These are phyloP conservation scores for Rhabdomys dilectus DNA, from an alignment of 2,113 vertebrate genomes.

Conservation along the genomic window DNA sequence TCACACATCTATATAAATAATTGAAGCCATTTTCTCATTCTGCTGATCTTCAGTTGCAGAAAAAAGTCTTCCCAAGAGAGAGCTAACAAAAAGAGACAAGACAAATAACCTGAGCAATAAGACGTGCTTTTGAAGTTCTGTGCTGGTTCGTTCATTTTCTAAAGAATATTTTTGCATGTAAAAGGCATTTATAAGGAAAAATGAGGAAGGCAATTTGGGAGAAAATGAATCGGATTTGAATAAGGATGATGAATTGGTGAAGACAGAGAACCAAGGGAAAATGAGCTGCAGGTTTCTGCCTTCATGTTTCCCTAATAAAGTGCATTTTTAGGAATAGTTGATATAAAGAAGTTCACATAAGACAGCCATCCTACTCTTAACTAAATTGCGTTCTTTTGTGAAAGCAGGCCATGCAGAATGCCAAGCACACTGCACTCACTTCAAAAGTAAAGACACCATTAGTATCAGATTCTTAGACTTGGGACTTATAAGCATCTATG, in stretches of 20 bases:
- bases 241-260: neutral
- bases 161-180: neutral
- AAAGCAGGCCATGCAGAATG: neutral
- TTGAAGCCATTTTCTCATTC: neutral
- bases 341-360: neutral
- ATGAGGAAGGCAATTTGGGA: neutral
- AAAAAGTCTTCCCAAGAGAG: neutral
- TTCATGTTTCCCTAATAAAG: neutral
- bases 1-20: neutral
- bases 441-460: neutral
- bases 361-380: conserved; percentile 9
- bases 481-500: neutral
- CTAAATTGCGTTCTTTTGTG: neutral
- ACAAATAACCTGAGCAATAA: neutral
- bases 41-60: neutral
- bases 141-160: neutral
- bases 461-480: neutral
- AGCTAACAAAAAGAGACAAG: neutral
- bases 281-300: neutral
- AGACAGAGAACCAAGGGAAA: neutral
- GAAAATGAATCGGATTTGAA: conserved; percentile 23
- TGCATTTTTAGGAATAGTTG: neutral
- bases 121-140: neutral
- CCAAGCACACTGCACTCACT: neutral
- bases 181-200: conserved; percentile 42